Evolutionary conservation across 1,140 invertebrate genomes (phyloP).

Genomic region (Cataglyphis hispanica): DNA sequence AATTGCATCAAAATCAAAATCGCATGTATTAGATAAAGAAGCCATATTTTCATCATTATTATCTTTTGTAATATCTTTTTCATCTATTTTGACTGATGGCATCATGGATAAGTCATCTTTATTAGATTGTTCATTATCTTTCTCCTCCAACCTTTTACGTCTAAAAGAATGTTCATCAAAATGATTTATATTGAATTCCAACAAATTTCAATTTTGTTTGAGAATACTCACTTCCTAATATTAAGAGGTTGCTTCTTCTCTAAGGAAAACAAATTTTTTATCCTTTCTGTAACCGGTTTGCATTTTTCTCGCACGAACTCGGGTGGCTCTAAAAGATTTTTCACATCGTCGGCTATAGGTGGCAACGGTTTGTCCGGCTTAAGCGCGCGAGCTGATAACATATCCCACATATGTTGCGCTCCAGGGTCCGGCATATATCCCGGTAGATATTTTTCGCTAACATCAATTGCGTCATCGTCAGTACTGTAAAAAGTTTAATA

Average conservation of each 20-base stretch:
- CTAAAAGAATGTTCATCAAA: slow-evolving; percentile 34
- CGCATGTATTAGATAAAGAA: background rate
- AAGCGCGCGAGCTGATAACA: slow-evolving; percentile 69
- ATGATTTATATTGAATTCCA: background rate
- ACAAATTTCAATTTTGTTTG: background rate
- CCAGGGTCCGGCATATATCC: slow-evolving; percentile 67
- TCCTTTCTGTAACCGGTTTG: slow-evolving; percentile 46
- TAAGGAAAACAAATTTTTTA: slow-evolving; percentile 65
- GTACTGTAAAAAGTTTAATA: slow-evolving; percentile 11
- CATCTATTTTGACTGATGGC: slow-evolving; percentile 13
- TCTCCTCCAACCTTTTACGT: background rate
- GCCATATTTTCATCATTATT: background rate
- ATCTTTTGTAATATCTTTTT: background rate
- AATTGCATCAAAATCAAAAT: slow-evolving; percentile 53
- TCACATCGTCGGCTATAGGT: slow-evolving; percentile 56
- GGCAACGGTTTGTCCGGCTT: slow-evolving; percentile 73
- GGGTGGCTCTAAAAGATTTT: slow-evolving; percentile 58
- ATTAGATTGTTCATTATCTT: background rate
- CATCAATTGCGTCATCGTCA: background rate
- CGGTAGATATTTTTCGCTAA: slow-evolving; percentile 61
- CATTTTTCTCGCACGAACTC: slow-evolving; percentile 47
- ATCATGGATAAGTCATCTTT: background rate
- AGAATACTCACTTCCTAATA: slow-evolving; percentile 1
- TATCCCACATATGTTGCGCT: slow-evolving; percentile 70
- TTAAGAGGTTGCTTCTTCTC: slow-evolving; percentile 32